Base-by-base conservation (phyloP, 2,797 vertebrate species). In the Psittacula derbiana region DNA sequence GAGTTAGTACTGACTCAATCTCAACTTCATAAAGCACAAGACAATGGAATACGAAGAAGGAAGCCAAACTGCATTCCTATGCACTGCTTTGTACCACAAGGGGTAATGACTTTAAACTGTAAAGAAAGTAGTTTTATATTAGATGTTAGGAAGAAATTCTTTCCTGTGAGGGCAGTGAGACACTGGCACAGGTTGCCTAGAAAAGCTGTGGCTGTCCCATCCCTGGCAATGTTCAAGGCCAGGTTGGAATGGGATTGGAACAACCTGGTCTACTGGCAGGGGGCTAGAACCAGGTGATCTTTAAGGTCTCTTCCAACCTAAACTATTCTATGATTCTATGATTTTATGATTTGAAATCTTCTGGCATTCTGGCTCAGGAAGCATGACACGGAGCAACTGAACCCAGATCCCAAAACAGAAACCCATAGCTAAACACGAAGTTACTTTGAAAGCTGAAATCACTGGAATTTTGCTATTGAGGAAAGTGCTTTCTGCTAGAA, bases 11-110 rank as follows among this genome's bases (percentile, higher is more conserved):
- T 41, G 44, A 49, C 41, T 50, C 10, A 27, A 67, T 0, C n/a
- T 6, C 41, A 90, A 33, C 62, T 87, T 75, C 2, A 2, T 61
- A n/a, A 89, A 82, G 49, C 28, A 47, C 31, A 79, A 47, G 70
- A 46, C 21, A 20, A 41, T 1, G 1, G 41, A 85, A 74, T 9
- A 69, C 0, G 0, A 38, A 73, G 58, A 43, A 50, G 0, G 3
- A 74, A 66, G 70, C 33, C 84, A 57, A 57, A 38, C 10, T 76
- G 31, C 30, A 40, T 44, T 80, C 73, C 70, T 67, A 76, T 21
- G 30, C 16, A 4, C 19, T 30, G 33, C 24, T 80, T 46, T 1
- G 2, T 49, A 55, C 40, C 3, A 0, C 1, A 36, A 58, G 33
- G 33, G 55, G 55, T 36, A 58, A 36, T 24, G n/a, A 58, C 33